These are phyloP conservation scores for Amblyjoppa proteus DNA, from an alignment of 2,888 invertebrate species.

Conservation along the genomic window DNA sequence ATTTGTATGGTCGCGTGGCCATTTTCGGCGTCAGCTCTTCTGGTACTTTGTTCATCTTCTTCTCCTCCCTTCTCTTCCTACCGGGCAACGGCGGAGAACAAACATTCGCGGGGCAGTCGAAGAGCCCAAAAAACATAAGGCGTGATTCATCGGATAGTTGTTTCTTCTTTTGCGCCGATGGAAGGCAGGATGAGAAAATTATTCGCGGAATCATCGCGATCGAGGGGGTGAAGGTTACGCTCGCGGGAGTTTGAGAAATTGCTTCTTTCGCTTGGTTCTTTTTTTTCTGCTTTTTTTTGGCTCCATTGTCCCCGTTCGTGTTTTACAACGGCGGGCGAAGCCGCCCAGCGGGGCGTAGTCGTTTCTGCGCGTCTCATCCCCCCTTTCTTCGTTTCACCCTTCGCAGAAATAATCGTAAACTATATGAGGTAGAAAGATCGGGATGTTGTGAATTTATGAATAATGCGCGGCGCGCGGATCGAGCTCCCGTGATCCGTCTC, in stretches of 20 bases:
- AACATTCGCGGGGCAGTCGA: neutral
- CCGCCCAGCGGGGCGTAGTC: slow-evolving; percentile 24
- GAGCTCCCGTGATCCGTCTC: neutral
- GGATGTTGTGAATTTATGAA: neutral
- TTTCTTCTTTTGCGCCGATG: slow-evolving; percentile 39
- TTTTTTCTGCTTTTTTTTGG: slow-evolving; percentile 30
- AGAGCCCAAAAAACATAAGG: slow-evolving; percentile 1
- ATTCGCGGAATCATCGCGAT: slow-evolving; percentile 59
- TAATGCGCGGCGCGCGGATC: slow-evolving; percentile 35
- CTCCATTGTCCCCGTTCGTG: slow-evolving; percentile 18
- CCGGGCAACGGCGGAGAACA: neutral
- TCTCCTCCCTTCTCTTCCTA: neutral
- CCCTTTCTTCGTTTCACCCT: slow-evolving; percentile 18
- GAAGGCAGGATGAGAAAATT: slow-evolving; percentile 41
- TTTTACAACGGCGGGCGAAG: slow-evolving; percentile 32
- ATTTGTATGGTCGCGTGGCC: slow-evolving; percentile 68
- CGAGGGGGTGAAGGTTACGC: slow-evolving; percentile 35
- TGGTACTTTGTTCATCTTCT: neutral
- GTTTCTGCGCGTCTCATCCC: slow-evolving; percentile 1
- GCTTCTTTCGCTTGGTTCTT: slow-evolving; percentile 45
- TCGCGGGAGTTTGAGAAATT: slow-evolving; percentile 49
- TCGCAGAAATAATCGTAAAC: slow-evolving; percentile 78
- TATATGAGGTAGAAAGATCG: slow-evolving; percentile 80
- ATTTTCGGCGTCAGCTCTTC: slow-evolving; percentile 14
- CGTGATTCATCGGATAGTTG: slow-evolving; percentile 26